Conservation (phyloP, 2,797 vertebrate species). For the Columba guinea region DNA sequence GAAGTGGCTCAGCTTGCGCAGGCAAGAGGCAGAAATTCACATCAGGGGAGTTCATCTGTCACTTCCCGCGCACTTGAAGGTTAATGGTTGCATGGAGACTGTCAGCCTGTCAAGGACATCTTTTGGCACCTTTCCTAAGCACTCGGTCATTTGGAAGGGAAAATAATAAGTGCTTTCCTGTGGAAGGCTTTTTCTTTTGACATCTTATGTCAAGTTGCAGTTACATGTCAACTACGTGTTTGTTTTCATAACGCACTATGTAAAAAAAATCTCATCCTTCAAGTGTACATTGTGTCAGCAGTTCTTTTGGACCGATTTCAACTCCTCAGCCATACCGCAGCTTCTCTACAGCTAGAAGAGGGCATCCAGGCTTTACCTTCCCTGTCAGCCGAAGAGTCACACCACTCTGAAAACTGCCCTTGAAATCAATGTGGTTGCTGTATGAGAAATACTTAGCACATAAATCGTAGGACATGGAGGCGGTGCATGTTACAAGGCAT, state of each 20-base stretch:
- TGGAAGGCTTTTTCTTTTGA: not conserved
- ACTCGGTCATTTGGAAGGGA: conserved; percentile 1
- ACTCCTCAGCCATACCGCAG: not conserved
- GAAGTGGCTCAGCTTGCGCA: not conserved
- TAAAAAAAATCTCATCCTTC: not conserved
- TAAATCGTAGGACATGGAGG: conserved; percentile 39
- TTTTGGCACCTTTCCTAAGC: not conserved
- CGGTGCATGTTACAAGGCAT: not conserved
- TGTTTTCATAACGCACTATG: not conserved
- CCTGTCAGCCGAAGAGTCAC: conserved; percentile 49
- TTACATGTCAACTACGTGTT: not conserved
- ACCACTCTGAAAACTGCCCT: conserved; percentile 17
- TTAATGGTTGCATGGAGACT: not conserved
- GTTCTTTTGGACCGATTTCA: conserved; percentile 2
- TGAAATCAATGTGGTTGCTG: conserved; percentile 30
- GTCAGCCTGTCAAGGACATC: not conserved
- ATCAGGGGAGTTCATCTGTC: not conserved
- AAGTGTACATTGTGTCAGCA: not conserved
- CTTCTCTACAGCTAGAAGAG: not conserved
- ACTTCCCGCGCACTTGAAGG: not conserved
- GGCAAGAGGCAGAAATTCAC: not conserved
- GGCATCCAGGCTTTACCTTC: conserved; percentile 19
- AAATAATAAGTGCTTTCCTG: not conserved
- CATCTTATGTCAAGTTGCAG: not conserved
- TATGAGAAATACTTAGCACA: conserved; percentile 39